Percentiles rank a stretch among this genome's conserved stretches.
Evolutionary conservation across 2,888 invertebrate species (phyloP).

Genomic region (Deilephila porcellus): DNA sequence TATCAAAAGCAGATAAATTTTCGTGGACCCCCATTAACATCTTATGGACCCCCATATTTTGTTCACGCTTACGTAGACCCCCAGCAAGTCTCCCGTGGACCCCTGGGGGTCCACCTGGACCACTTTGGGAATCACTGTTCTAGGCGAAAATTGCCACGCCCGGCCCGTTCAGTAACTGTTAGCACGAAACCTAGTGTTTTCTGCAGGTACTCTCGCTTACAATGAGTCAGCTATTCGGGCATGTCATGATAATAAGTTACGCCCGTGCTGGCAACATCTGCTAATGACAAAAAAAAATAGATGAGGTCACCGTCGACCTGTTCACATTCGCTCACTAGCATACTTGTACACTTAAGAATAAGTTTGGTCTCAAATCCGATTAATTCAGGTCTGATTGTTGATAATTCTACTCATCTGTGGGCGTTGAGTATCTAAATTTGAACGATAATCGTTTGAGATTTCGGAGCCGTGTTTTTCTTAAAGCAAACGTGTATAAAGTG

Average conservation of each 20-base stretch:
- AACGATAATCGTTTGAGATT: constrained; percentile 47
- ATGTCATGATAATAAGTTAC: constrained; percentile 54
- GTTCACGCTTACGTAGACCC: too few relatives aligned
- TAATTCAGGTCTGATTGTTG: constrained; percentile 51
- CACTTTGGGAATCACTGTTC: too few relatives aligned
- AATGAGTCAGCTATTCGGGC: constrained; percentile 56
- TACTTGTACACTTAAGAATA: constrained; percentile 33
- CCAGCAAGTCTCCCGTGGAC: too few relatives aligned
- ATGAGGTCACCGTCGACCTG: constrained; percentile 62
- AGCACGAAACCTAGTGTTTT: constrained; percentile 36
- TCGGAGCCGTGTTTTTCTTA: constrained; percentile 37
- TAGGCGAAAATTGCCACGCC: constrained; percentile 19
- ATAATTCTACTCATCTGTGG: constrained; percentile 51
- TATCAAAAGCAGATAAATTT: too few relatives aligned
- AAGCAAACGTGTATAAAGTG: constrained; percentile 47
- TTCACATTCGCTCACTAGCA: constrained; percentile 45
- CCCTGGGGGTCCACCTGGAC: too few relatives aligned
- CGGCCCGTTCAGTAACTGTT: constrained; percentile 8
- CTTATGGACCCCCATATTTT: too few relatives aligned
- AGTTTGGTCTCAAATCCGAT: constrained; percentile 42
- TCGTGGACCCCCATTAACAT: too few relatives aligned
- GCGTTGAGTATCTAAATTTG: constrained; percentile 54
- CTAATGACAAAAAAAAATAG: constrained; percentile 63
- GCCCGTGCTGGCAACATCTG: constrained; percentile 45
- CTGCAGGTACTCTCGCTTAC: constrained; percentile 44